phyloP scores from a whole-genome alignment of 1,140 invertebrate genomes.

The Diabrotica undecimpunctata region DNA sequence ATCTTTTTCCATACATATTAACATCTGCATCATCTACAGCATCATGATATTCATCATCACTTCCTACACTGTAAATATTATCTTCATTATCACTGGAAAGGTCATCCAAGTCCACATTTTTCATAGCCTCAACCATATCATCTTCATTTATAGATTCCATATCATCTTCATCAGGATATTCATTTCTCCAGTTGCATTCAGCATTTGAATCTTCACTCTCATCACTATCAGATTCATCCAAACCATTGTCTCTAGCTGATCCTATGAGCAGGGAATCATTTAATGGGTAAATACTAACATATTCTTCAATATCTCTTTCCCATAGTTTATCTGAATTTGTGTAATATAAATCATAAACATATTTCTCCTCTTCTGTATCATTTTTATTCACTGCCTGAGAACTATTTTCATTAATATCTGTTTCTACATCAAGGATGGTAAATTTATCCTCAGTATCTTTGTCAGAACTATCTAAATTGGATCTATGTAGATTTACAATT shows the following conservation, averaged over 20 bases:
- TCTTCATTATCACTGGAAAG: constrained; percentile 53
- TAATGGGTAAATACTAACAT: constrained; percentile 37
- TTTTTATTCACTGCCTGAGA: constrained; percentile 1
- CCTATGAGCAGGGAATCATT: constrained; percentile 53
- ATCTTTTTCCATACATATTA: constrained; percentile 51
- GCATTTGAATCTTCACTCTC: constrained; percentile 56
- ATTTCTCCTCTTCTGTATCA: constrained; percentile 40
- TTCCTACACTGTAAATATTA: constrained; percentile 47
- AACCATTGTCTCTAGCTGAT: constrained; percentile 47
- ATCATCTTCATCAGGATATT: constrained; percentile 56
- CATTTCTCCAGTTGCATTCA: constrained; percentile 57
- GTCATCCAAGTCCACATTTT: constrained; percentile 37
- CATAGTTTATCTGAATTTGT: constrained; percentile 53
- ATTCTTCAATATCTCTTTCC: constrained; percentile 52
- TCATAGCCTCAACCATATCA: constrained; percentile 48
- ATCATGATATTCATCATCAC: constrained; percentile 43
- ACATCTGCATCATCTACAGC: constrained; percentile 50
- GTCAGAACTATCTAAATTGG: not conserved
- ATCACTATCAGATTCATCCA: constrained; percentile 39
- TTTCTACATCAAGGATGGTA: constrained; percentile 47
- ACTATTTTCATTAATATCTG: constrained; percentile 35
- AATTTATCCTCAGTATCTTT: constrained; percentile 20
- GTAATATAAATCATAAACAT: constrained; percentile 56
- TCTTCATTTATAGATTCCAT: constrained; percentile 53
- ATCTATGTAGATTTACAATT: constrained; percentile 48